Evolutionary conservation across 92 coral and sea anemone genomes (phyloP), one percentile per base, ranked within the genome.

Genomic region (Phenganax subtilis): DNA sequence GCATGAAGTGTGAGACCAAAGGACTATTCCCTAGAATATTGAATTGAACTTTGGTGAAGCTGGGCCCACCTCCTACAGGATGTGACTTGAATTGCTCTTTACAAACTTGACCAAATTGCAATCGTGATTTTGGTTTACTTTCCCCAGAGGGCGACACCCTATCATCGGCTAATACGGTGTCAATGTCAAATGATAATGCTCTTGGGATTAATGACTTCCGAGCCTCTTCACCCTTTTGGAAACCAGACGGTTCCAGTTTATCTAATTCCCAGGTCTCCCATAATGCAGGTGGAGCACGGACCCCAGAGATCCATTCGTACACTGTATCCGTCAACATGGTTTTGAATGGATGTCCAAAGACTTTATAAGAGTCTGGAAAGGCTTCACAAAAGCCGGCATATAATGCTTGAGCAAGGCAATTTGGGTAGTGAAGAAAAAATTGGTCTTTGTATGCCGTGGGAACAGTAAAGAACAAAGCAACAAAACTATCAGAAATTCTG

Each of bases 11-110:
- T n/a, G 92, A 86, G 37, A 96, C 97, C 28, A 96, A 86, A 15
- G 99, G 99, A 69, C 99, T 96, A 59, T 91, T 89, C 6, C 99
- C 99, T 60, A 91, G 75, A 80, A 94, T 93, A 72, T 94, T 92
- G 72, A 96, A 96, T 74, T 90, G 88, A 25, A 96, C 97, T 10
- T 90, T 89, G 47, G 89, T 90, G 75, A 88, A 96, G 68, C 86
- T 91, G 8, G 99, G 98, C 2, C 99, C 99, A 14, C 92, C 91
- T 51, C 96, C 99, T 25, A 87, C 86, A 44, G 91, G 92, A 58
- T 96, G 99, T 16, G 99, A 96, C 92, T 90, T 16, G 25, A 20
- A 20, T 15, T 57, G 56, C 0, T 7, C 10, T 44, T 25, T 65
- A 62, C 15, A 17, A 47, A 28, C 68, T 14, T 67, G 84, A 1